These are phyloP conservation scores for Subacronicta megacephala DNA, from an alignment of 2,888 invertebrate species.

Conservation along the genomic window DNA sequence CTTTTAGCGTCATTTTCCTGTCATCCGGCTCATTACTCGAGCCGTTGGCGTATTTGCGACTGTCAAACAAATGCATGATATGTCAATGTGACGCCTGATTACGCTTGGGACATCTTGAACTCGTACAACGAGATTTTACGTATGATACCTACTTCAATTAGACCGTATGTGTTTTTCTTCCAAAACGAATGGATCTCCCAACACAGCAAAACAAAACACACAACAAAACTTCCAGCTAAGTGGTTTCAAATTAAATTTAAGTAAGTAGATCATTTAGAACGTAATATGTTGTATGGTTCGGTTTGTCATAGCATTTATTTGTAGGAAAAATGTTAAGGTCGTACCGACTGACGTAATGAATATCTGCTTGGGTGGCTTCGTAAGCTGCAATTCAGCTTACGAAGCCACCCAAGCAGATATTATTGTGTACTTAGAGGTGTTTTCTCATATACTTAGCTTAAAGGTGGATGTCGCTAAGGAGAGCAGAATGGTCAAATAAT, in stretches of 20 bases:
- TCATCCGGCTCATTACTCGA: slow-evolving; percentile 74
- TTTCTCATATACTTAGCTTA: not conserved
- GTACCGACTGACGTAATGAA: too few species aligned
- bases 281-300: not conserved
- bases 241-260: too few species aligned
- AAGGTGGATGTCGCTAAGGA: not conserved
- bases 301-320: not conserved
- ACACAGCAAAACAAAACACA: too few species aligned
- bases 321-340: too few species aligned
- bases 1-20: slow-evolving; percentile 84
- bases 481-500: not conserved
- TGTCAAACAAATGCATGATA: slow-evolving; percentile 64
- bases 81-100: slow-evolving; percentile 75
- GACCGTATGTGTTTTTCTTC: slow-evolving; percentile 5
- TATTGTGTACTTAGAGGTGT: not conserved
- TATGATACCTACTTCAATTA: slow-evolving; percentile 10
- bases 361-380: too few species aligned
- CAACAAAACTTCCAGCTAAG: too few species aligned
- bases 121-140: slow-evolving; percentile 13
- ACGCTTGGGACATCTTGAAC: slow-evolving; percentile 67
- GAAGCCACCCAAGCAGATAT: not conserved
- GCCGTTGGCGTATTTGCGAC: slow-evolving; percentile 66
- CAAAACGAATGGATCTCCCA: not conserved
- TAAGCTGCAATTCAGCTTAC: not conserved
- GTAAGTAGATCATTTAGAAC: too few species aligned